Conservation (phyloP, 2,888 invertebrate species). For the Erebia ligea region DNA sequence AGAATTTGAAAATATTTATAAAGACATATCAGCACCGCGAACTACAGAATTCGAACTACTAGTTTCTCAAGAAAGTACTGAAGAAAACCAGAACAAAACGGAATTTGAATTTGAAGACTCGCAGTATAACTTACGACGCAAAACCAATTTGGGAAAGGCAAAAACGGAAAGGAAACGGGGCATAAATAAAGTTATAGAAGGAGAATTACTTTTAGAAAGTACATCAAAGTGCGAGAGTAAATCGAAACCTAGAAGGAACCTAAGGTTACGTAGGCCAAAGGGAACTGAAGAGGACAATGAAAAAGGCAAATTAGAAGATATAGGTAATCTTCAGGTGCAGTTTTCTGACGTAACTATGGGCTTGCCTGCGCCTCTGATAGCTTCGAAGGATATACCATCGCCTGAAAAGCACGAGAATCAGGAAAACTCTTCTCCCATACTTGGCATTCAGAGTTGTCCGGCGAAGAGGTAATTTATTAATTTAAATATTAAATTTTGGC, state of each 20-base stretch:
- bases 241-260: constrained; percentile 51
- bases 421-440: constrained; percentile 58
- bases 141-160: constrained; percentile 36
- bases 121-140: constrained; percentile 65
- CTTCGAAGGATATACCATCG: constrained; percentile 62
- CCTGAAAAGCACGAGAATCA: constrained; percentile 57
- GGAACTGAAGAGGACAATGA: constrained; percentile 48
- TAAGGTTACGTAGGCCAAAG: constrained; percentile 59
- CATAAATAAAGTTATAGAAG: constrained; percentile 39
- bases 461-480: constrained; percentile 63
- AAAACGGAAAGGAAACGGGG: constrained; percentile 38
- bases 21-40: constrained; percentile 61
- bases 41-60: constrained; percentile 70
- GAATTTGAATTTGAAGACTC: constrained; percentile 40
- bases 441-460: constrained; percentile 68
- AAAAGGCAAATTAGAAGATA: constrained; percentile 61
- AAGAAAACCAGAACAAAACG: constrained; percentile 30
- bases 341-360: constrained; percentile 71
- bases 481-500: background rate
- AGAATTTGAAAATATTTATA: constrained; percentile 71
- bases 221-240: constrained; percentile 54
- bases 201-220: constrained; percentile 50
- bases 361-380: constrained; percentile 56
- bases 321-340: constrained; percentile 67
- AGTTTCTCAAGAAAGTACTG: constrained; percentile 47